phyloP scores from a whole-genome alignment of 2,888 invertebrate genomes.

The Lampropteryx suffumata region DNA sequence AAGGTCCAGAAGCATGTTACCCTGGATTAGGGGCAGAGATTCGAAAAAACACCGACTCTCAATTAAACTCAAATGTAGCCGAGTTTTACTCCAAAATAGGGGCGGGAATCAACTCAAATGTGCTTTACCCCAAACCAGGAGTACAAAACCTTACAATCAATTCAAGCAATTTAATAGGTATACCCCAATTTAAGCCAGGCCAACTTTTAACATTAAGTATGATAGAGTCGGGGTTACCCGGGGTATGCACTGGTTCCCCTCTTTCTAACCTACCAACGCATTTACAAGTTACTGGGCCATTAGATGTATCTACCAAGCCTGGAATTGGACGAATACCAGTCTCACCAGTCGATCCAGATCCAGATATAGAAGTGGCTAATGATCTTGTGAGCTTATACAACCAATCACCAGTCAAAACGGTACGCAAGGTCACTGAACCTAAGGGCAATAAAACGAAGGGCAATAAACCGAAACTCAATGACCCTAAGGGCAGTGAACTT shows the following conservation, averaged over 20 bases:
- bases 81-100: neutral
- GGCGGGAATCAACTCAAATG: neutral
- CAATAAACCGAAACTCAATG: too few relatives aligned
- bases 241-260: neutral
- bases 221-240: neutral
- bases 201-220: conserved; percentile 4
- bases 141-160: neutral
- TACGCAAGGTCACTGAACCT: neutral
- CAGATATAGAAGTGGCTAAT: neutral
- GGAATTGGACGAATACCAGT: too few relatives aligned
- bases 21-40: neutral
- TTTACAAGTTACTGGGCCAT: neutral
- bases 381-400: neutral
- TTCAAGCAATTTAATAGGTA: neutral
- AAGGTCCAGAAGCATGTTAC: neutral
- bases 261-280: neutral
- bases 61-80: too few relatives aligned
- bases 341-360: neutral
- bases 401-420: too few relatives aligned
- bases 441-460: too few relatives aligned
- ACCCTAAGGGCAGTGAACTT: too few relatives aligned
- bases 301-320: too few relatives aligned
- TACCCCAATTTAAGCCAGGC: neutral
- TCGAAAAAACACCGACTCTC: neutral
- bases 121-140: neutral